phyloP scores from a whole-genome alignment of 2,113 vertebrate genomes.

The Thamnophis sirtalis region DNA sequence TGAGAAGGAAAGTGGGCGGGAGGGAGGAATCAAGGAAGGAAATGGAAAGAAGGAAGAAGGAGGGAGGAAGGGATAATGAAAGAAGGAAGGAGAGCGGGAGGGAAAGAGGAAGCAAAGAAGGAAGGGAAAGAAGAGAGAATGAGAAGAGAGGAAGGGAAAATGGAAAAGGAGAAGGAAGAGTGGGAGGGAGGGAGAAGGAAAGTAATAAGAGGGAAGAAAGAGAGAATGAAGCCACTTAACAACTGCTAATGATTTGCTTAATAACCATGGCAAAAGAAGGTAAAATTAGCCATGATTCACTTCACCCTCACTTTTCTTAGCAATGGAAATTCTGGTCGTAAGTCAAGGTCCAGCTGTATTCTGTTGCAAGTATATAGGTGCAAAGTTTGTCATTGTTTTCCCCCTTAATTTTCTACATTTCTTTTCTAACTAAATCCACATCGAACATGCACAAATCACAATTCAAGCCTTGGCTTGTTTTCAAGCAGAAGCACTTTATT shows the following conservation, averaged over 20 bases:
- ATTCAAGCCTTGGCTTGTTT: slow-evolving; percentile 54
- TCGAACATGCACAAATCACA: background rate
- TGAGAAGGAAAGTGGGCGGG: too few relatives aligned
- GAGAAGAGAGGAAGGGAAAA: too few relatives aligned
- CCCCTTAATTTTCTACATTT: background rate
- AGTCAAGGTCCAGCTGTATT: background rate
- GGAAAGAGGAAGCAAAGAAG: too few relatives aligned
- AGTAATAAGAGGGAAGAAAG: background rate
- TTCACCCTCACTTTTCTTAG: background rate
- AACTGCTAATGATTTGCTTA: background rate
- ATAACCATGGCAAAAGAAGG: background rate
- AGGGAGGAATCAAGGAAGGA: too few relatives aligned
- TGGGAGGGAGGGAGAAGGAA: too few relatives aligned
- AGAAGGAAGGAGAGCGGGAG: too few relatives aligned
- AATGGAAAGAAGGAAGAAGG: too few relatives aligned
- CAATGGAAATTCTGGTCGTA: background rate
- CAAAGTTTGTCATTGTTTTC: background rate
- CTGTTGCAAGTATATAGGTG: background rate
- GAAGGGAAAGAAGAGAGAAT: too few relatives aligned
- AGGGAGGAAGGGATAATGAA: too few relatives aligned
- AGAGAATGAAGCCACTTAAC: background rate
- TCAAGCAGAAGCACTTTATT: slow-evolving; percentile 69
- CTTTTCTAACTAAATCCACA: background rate
- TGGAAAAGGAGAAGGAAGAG: too few relatives aligned
- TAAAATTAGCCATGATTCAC: background rate